Evolutionary conservation across 2,113 vertebrate genomes (phyloP).

Genomic region (Hylia prasina): DNA sequence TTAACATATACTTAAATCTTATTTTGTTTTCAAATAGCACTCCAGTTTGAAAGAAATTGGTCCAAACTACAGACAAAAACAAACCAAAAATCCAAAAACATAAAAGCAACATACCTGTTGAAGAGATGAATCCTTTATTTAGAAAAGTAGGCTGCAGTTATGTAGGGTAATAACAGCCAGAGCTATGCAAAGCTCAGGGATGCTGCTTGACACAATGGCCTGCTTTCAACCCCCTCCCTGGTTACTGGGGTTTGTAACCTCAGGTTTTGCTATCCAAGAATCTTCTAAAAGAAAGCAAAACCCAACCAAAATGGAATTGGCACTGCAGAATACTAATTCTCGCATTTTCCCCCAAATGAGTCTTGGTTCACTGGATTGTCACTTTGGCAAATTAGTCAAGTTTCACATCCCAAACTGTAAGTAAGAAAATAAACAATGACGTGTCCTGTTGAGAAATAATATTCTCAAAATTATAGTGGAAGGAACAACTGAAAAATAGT

Average conservation of each 20-base stretch:
- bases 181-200: neutral
- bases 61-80: neutral
- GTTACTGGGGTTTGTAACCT: neutral
- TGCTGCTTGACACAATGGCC: neutral
- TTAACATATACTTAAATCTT: neutral
- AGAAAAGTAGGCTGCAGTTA: neutral
- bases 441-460: neutral
- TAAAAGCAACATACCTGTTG: neutral
- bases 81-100: neutral
- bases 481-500: neutral
- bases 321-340: neutral
- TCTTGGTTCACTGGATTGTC: neutral
- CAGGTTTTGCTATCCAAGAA: neutral
- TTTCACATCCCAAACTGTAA: neutral
- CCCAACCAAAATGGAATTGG: neutral
- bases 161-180: accelerated
- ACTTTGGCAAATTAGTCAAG: neutral
- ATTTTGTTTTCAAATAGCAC: neutral
- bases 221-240: neutral
- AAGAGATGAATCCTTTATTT: neutral
- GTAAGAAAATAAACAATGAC: neutral
- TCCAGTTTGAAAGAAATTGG: neutral
- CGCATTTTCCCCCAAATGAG: neutral
- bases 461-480: neutral
- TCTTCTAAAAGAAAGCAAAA: neutral